Evolutionary conservation across 2,113 vertebrate genomes (phyloP), one percentile per base, ranked within the genome.

Genomic region (Melanostigma gelatinosum): DNA sequence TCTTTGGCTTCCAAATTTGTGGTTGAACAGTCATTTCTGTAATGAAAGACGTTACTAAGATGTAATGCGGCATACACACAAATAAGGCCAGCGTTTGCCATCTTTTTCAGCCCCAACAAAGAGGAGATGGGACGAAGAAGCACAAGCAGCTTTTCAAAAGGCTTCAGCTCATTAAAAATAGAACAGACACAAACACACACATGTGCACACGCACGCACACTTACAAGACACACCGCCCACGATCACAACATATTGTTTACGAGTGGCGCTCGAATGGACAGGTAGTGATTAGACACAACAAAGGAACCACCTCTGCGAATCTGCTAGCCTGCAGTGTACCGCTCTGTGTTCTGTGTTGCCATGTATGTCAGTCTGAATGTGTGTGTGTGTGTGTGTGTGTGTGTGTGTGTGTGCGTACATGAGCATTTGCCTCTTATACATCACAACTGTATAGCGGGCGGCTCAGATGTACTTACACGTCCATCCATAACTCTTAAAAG

Each of bases 211-310:
- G 66, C 16, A 71, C 50, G 40, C 48, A 36, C 20, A 48, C 4
- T 38, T 6, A 48, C 54, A 48, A n/a, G 11, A 64, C 65, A 57
- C 50, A 42, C 20, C 55, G 57, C 55, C 74, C 85, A 85, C 72
- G 55, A 83, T 79, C 79, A 52, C 70, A 71, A 69, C 74, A 82
- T 55, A 67, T 76, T 90, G 88, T 89, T 89, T 83, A 86, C 60
- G 10, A 88, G 83, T 82, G 57, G 50, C 74, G 86, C 83, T 80
- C 7, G 7, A 84, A 87, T 57, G 79, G 90, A 92, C 89, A 92
- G 91, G 85, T 88, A 85, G 85, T 87, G 87, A 91, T 92, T 92
- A 87, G 60, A 85, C 78, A 70, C 82, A 89, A 90, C 88, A 89
- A 86, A 90, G 72, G 76, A 85, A 70, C 83, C 79, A 77, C 87